Evolutionary conservation across 37 sponge, comb jelly and placozoan species (phyloP).

Genomic region (Axinella damicornis): DNA sequence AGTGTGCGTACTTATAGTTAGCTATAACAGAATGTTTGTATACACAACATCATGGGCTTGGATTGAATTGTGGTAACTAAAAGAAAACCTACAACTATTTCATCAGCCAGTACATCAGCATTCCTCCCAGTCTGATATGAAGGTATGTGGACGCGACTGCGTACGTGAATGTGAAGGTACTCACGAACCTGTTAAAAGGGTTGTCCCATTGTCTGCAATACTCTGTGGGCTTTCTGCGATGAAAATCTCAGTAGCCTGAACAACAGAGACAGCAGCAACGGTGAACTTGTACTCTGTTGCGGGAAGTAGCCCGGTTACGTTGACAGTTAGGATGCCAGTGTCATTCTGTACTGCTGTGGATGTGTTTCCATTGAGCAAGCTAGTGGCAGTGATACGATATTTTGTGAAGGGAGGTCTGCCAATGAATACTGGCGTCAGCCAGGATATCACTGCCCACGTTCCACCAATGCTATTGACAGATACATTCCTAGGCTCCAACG

Average conservation of each 20-base stretch:
- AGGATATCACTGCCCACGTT: conserved; percentile 9
- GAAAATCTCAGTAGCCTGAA: neutral
- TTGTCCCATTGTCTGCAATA: neutral
- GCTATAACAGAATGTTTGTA: no score
- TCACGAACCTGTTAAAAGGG: conserved; percentile 3
- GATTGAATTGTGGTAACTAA: no score
- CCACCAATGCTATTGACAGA: conserved; percentile 5
- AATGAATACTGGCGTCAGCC: neutral
- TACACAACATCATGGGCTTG: no score
- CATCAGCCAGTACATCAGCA: no score
- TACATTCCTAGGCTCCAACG: conserved; percentile 4
- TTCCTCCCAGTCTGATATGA: no score
- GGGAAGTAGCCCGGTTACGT: conserved; percentile 15
- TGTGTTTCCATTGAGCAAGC: neutral
- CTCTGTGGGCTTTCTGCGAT: neutral
- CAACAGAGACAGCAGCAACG: neutral
- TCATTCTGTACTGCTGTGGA: no score
- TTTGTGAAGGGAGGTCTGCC: neutral
- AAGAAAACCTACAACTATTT: no score
- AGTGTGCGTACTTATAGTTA: no score
- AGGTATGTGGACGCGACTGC: no score
- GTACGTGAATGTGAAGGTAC: no score
- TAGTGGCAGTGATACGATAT: neutral
- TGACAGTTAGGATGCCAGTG: neutral
- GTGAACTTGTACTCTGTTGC: conserved; percentile 6